A percentile compares a stretch with the other conserved stretches of the same genome.
Conservation (phyloP, 2,888 invertebrate genomes). For the Drosophila neotestacea region DNA sequence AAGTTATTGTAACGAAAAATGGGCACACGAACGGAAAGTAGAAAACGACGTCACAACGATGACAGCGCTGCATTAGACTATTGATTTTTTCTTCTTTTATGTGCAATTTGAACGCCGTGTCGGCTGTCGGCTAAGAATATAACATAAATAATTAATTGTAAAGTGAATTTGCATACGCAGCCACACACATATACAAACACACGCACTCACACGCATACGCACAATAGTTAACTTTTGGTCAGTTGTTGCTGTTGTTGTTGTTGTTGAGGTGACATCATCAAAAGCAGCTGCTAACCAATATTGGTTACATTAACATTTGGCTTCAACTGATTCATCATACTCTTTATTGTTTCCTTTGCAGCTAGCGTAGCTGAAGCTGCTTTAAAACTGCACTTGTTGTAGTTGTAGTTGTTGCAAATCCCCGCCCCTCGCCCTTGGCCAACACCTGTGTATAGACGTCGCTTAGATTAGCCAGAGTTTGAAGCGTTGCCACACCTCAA, state of each 20-base stretch:
- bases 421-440: conserved; percentile 3
- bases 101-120: conserved; percentile 3
- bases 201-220: conserved; percentile 7
- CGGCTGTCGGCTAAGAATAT: conserved; percentile 15
- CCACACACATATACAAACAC: conserved; percentile 8
- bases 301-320: conserved; percentile 37
- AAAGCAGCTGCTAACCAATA: conserved; percentile 54
- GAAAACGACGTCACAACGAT: conserved; percentile 52
- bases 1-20: conserved; percentile 24
- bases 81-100: conserved; percentile 52
- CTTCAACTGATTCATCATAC: conserved; percentile 37
- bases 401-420: conserved; percentile 39
- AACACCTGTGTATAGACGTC: conserved; percentile 12
- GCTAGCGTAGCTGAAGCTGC: conserved; percentile 33
- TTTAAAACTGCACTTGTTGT: conserved; percentile 49
- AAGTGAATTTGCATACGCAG: conserved; percentile 16
- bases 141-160: conserved; percentile 10
- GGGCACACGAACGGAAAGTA: conserved; percentile 43
- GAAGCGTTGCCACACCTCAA: conserved; percentile 39
- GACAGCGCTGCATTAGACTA: conserved; percentile 51
- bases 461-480: neutral
- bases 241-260: conserved; percentile 37
- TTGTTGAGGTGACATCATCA: conserved; percentile 69
- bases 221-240: conserved; percentile 49
- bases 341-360: conserved; percentile 7